Base-by-base conservation (phyloP, 2,797 vertebrate genomes). In the Lerista edwardsae region DNA sequence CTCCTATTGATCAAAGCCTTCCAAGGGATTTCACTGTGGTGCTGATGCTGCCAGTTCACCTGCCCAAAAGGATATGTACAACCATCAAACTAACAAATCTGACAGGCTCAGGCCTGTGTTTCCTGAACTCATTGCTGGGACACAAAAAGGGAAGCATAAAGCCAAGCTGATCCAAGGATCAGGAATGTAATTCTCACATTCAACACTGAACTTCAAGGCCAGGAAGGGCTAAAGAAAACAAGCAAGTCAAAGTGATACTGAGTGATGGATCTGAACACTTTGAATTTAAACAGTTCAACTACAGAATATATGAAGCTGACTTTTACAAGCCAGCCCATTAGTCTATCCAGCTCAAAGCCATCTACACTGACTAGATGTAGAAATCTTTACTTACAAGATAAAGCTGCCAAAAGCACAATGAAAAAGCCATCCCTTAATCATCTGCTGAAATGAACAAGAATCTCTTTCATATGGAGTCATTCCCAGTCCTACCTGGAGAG, bases 91-190 rank as follows among this genome's bases (percentile, higher is more conserved):
- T 31, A 87, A 88, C 41, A 31, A 83, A 71, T 44, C 65, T 86
- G 81, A 78, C 79, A 90, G 84, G 83, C n/a, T 83, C 82, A 65
- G 84, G 84, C 89, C n/a, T 72, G 80, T 82, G 80, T 78, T 91
- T 89, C 82, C 82, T 91, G 84, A 91, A 90, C 39, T 36, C 75
- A 86, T 91, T 91, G 86, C 0, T 6, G 29, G 36, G 75, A 91
- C 87, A 67, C 62, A 89, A 86, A 91, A 88, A 82, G 82, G 82
- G 74, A 10, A 89, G 88, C 11, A 64, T 90, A 89, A 86, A 88
- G 77, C 67, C 0, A 76, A 82, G 65, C 61, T 90, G 88, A 88
- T 0, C 15, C 73, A 86, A n/a, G 85, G 87, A 80, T 83, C 81
- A 86, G 71, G 39, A 80, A 88, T 64, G 51, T 85, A 19, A 11